Base-by-base conservation (phyloP, 2,113 vertebrate genomes). In the Mesoclemmys tuberculata region DNA sequence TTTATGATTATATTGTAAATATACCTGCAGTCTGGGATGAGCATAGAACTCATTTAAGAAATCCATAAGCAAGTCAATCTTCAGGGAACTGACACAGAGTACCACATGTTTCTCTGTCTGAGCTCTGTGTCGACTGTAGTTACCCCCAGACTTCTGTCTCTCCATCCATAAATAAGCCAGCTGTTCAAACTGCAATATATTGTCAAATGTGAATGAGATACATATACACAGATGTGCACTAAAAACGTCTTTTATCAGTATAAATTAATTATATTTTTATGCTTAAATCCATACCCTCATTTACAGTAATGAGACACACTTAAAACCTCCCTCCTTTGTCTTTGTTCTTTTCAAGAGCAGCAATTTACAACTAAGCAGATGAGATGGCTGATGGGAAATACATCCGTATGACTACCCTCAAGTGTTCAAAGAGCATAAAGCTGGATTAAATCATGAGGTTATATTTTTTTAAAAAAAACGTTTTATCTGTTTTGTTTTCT, bases 91-190 rank as follows among this genome's bases (percentile, higher is more conserved):
- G 97, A 99, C 99, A 92, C 99, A 99, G 35, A 99, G 96, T 35
- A 99, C 99, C 8, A 99, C 99, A 0, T 99, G 99, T 84, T 99
- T 99, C 96, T 99, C 99, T 0, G 99, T 99, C 96, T 99, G 99
- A 75, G 99, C 99, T 94, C 99, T 98, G 88, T 99, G 99, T 26
- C 99, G 98, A 92, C 99, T 99, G 93, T 99, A 99, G 96, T 99
- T 99, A 82, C 99, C 99, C 74, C 99, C 99, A 0, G 99, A 99
- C 96, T 99, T 99, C 93, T 99, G 99, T 78, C 99, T 98, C 97
- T 99, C 99, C 99, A 99, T 99, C 99, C 99, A 99, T 94, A 99
- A 98, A 97, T 99, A 99, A 46, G 99, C 99, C 96, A 99, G 95
- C 97, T 99, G 99, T 96, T 99, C 99, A 97, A 99, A 99, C 99